Percentiles rank a stretch among this genome's conserved stretches.
Conservation (phyloP, 1,140 invertebrate species). For the Calycopis cecrops region DNA sequence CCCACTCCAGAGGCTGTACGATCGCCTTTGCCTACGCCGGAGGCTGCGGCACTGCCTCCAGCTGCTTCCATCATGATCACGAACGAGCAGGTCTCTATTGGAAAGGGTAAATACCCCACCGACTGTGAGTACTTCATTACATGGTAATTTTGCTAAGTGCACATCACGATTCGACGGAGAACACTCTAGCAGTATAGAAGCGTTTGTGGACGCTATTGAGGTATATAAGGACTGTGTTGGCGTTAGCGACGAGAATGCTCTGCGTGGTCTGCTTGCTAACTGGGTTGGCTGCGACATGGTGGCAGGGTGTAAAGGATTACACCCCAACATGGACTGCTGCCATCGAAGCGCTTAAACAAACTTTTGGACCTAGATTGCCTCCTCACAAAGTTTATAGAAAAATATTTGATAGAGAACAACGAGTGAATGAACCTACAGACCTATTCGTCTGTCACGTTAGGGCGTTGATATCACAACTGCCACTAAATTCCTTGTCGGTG, state of each 20-base stretch:
- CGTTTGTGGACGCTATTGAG: slow-evolving; percentile 20
- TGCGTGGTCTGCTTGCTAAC: slow-evolving; percentile 48
- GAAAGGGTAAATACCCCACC: not conserved
- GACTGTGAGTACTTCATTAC: not conserved
- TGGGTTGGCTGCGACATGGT: slow-evolving; percentile 62
- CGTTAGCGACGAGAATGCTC: slow-evolving; percentile 52
- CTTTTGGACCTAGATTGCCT: slow-evolving; percentile 18
- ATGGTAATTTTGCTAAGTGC: not conserved
- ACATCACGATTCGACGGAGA: not conserved
- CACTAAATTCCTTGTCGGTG: slow-evolving; percentile 6
- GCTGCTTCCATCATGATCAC: not conserved
- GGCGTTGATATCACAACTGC: slow-evolving; percentile 14
- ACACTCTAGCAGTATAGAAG: slow-evolving; percentile 12
- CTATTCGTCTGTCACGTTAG: slow-evolving; percentile 17
- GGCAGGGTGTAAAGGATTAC: slow-evolving; percentile 53
- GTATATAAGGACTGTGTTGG: slow-evolving; percentile 28
- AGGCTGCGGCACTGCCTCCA: not conserved
- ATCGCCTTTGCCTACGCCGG: no score
- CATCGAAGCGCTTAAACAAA: slow-evolving; percentile 12
- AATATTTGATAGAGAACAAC: slow-evolving; percentile 20
- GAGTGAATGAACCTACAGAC: slow-evolving; percentile 17
- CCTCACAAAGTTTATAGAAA: slow-evolving; percentile 22
- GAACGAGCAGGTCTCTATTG: not conserved
- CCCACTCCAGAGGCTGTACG: no score
- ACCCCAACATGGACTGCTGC: slow-evolving; percentile 12